Conservation (phyloP, 2,113 vertebrate genomes). For the Brienomyrus brachyistius region DNA sequence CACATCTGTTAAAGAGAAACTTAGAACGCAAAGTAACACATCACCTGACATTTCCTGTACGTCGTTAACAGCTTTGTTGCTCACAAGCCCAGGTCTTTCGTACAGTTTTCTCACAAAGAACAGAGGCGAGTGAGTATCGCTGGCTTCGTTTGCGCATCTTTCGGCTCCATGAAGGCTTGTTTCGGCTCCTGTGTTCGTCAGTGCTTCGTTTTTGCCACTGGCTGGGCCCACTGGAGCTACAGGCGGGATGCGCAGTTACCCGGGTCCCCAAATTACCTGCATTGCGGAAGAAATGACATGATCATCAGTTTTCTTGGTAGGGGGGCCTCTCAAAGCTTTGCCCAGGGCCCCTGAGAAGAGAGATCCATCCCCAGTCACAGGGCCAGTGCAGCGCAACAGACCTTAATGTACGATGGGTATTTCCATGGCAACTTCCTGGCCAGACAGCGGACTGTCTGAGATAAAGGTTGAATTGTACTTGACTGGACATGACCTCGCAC, state of each 20-base stretch:
- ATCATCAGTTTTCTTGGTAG: background rate
- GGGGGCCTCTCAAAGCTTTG: background rate
- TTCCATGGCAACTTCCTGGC: constrained; percentile 15
- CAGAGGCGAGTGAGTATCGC: background rate
- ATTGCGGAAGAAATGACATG: background rate
- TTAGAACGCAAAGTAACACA: background rate
- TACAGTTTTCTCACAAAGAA: background rate
- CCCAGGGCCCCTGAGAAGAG: background rate
- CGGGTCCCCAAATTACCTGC: background rate
- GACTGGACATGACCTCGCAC: constrained; percentile 35
- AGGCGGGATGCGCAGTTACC: background rate
- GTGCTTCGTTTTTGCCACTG: background rate
- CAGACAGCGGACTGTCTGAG: constrained; percentile 31
- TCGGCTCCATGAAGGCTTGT: background rate
- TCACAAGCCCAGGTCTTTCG: background rate
- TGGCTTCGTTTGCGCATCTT: background rate
- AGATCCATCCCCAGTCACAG: background rate
- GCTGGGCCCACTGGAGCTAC: background rate
- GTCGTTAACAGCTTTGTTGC: background rate
- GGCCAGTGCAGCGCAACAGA: background rate
- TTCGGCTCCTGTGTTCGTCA: background rate
- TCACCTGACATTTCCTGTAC: background rate
- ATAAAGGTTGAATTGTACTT: constrained; percentile 34
- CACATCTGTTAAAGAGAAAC: background rate
- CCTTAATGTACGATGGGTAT: background rate